Evolutionary conservation across 2,113 vertebrate genomes (phyloP).

Genomic region (Colossoma macropomum): DNA sequence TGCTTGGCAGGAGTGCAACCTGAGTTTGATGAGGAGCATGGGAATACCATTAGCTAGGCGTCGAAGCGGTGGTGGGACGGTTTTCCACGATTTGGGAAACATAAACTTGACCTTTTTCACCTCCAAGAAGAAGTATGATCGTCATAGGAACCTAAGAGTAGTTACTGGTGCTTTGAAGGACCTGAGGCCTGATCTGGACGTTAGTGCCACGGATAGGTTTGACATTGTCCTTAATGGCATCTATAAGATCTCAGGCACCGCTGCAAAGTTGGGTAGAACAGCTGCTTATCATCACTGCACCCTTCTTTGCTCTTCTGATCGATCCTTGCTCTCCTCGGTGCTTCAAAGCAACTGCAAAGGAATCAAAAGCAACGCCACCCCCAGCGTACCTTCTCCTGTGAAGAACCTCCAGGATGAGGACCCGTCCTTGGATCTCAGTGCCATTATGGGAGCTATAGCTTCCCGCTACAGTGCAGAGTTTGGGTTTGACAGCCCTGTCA

Average conservation of each 20-base stretch:
- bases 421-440: slow-evolving; percentile 80
- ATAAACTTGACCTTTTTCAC: slow-evolving; percentile 96
- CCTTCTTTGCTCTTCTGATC: slow-evolving; percentile 83
- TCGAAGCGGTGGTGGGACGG: slow-evolving; percentile 93
- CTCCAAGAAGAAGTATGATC: slow-evolving; percentile 84
- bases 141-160: slow-evolving; percentile 85
- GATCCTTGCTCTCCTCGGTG: slow-evolving; percentile 77
- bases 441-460: slow-evolving; percentile 81
- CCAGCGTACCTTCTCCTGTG: slow-evolving; percentile 86
- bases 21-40: slow-evolving; percentile 78
- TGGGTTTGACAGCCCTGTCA: slow-evolving; percentile 63
- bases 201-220: slow-evolving; percentile 82
- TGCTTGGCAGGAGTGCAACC: slow-evolving; percentile 92
- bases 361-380: slow-evolving; percentile 89
- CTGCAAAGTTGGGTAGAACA: slow-evolving; percentile 87
- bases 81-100: slow-evolving; percentile 96
- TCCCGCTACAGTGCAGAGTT: slow-evolving; percentile 81
- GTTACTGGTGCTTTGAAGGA: slow-evolving; percentile 82
- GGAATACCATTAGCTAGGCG: slow-evolving; percentile 86
- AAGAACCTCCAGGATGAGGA: slow-evolving; percentile 87
- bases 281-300: slow-evolving; percentile 95
- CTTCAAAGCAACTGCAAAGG: slow-evolving; percentile 84
- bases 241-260: slow-evolving; percentile 93
- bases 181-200: slow-evolving; percentile 79
- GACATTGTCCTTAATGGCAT: slow-evolving; percentile 86